These are phyloP conservation scores for Chloroclystis v-ata DNA, from an alignment of 2,888 invertebrate species.

Conservation along the genomic window DNA sequence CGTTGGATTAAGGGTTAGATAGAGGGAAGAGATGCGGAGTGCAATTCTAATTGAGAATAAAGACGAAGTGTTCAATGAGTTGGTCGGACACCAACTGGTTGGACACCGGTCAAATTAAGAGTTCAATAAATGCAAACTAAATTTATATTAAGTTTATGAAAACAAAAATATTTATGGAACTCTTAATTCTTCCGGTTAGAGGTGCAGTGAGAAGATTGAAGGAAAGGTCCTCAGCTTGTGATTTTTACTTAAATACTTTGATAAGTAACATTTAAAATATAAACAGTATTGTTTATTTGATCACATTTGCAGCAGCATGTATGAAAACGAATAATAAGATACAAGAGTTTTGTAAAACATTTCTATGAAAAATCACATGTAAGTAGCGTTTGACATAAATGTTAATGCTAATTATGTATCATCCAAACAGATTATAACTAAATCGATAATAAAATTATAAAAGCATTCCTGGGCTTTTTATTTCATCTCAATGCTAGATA, in stretches of 20 bases:
- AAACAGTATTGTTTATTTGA: slow-evolving; percentile 28
- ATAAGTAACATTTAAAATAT: slow-evolving; percentile 26
- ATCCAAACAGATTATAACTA: slow-evolving; percentile 71
- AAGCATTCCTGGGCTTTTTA: slow-evolving; percentile 40
- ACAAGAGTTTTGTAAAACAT: slow-evolving; percentile 68
- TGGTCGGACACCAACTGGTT: too few relatives aligned
- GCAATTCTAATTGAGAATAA: slow-evolving; percentile 24
- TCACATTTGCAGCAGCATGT: slow-evolving; percentile 34
- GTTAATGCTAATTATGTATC: slow-evolving; percentile 62
- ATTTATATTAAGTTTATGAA: neutral
- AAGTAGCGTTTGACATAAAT: slow-evolving; percentile 62
- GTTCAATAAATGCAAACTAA: slow-evolving; percentile 9
- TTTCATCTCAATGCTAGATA: neutral
- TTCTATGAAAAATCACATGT: slow-evolving; percentile 65
- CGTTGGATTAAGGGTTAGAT: slow-evolving; percentile 69
- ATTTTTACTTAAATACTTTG: slow-evolving; percentile 29
- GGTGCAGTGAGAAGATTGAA: slow-evolving; percentile 17
- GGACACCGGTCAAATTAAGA: slow-evolving; percentile 14
- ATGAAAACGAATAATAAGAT: slow-evolving; percentile 34
- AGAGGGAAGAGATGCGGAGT: slow-evolving; percentile 43
- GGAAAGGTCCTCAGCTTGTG: slow-evolving; percentile 29
- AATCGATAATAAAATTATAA: slow-evolving; percentile 72
- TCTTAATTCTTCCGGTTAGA: slow-evolving; percentile 14
- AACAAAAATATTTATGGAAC: slow-evolving; percentile 6
- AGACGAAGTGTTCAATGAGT: too few relatives aligned